Evolutionary conservation across 2,113 vertebrate genomes (phyloP), one percentile per base, ranked within the genome.

Genomic region (Mola mola): DNA sequence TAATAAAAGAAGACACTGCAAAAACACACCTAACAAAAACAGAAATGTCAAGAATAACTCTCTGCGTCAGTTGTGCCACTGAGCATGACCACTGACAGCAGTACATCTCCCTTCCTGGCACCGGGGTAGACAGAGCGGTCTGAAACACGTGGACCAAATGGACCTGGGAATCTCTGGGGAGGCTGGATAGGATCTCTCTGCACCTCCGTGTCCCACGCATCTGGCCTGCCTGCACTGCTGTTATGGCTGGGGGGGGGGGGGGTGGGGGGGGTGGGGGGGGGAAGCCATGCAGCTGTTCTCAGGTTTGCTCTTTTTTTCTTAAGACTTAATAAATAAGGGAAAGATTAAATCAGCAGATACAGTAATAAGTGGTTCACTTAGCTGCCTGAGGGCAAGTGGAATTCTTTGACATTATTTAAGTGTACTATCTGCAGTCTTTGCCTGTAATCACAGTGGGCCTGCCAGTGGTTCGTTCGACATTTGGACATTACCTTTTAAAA

Each of bases 131-230:
- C 64, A 66, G 75, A 28, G 11, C 1, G 3, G 13, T 5, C 55
- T 73, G 62, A 71, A 68, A 79, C 60, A 55, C 33, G 46, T 66
- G 51, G 59, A 48, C 69, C 51, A 73, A 72, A 70, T 66, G 64
- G 49, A 53, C 42, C 46, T 31, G 31, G 21, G 44, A 44, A 22
- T 73, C 70, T 81, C 71, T 52, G 7, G 48, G 42, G 66, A 29
- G n/a, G 59, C 74, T 83, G 69, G 68, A 34, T 21, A 52, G 60
- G 53, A 57, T 85, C 85, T 38, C 31, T 81, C 72, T 58, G 47
- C 82, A 81, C 75, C 77, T 79, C 68, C 8, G 2, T 61, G 58
- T 75, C 57, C 63, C 4, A 13, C 7, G 83, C 74, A 81, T 79
- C 75, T 85, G 72, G 68, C 40, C 72, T 29, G 26, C 51, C 4